Evolutionary conservation across 2,888 invertebrate species (phyloP).

Genomic region (Cosmopolites sordidus): DNA sequence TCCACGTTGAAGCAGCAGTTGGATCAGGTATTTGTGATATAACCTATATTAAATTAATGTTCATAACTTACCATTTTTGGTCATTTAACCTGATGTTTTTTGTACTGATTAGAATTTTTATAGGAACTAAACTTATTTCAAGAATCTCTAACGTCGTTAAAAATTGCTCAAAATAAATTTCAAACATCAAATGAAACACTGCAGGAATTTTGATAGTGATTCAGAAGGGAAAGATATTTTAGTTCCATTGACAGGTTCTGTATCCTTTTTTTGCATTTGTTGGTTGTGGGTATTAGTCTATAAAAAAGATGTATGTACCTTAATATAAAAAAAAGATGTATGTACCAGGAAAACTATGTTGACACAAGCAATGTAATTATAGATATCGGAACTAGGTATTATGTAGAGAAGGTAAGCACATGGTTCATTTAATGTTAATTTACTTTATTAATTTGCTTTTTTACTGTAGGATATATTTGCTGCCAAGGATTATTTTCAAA

Average conservation of each 20-base stretch:
- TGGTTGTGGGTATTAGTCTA: conserved; percentile 27
- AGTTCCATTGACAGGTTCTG: conserved; percentile 91
- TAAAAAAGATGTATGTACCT: conserved; percentile 72
- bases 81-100: conserved; percentile 1
- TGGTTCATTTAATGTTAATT: background rate
- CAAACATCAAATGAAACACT: conserved; percentile 81
- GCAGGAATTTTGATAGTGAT: conserved; percentile 71
- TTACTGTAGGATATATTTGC: conserved; percentile 63
- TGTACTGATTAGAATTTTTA: background rate
- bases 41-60: conserved; percentile 17
- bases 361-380: conserved; percentile 85
- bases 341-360: conserved; percentile 82
- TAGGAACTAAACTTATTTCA: conserved; percentile 84
- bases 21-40: conserved; percentile 62
- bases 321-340: conserved; percentile 66
- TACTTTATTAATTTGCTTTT: background rate
- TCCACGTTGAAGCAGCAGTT: conserved; percentile 81
- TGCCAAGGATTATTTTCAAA: conserved; percentile 88
- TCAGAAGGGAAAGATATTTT: conserved; percentile 79
- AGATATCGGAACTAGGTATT: conserved; percentile 97
- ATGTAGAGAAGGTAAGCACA: conserved; percentile 78
- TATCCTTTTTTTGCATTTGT: conserved; percentile 52
- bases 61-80: conserved; percentile 4
- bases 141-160: conserved; percentile 83
- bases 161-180: conserved; percentile 87